Evolutionary conservation across 2,113 vertebrate genomes (phyloP).

Genomic region (Phodopus roborovskii): DNA sequence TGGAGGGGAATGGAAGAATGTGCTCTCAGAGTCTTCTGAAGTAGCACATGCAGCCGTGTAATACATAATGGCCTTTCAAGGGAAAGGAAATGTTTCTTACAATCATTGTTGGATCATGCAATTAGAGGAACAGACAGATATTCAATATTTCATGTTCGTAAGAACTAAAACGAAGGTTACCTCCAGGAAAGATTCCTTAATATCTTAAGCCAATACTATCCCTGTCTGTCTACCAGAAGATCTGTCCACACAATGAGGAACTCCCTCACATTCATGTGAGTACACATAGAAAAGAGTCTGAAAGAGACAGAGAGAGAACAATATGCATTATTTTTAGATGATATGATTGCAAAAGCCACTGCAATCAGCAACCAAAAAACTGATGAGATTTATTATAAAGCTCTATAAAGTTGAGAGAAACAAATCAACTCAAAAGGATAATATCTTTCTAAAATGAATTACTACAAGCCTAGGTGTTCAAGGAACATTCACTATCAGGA

Average conservation of each 20-base stretch:
- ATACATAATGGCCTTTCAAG: neutral
- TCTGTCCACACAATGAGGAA: neutral
- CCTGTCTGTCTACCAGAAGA: neutral
- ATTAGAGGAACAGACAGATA: conserved; percentile 17
- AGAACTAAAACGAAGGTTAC: neutral
- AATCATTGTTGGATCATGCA: neutral
- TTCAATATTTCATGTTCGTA: neutral
- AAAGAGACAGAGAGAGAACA: neutral
- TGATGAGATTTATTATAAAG: neutral
- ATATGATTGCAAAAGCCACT: neutral
- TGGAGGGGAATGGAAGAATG: neutral
- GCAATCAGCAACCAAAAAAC: neutral
- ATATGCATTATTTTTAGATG: neutral
- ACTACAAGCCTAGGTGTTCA: neutral
- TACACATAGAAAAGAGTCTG: neutral
- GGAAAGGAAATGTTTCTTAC: neutral
- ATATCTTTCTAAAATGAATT: neutral
- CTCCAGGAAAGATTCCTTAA: neutral
- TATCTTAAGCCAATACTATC: neutral
- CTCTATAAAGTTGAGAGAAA: neutral
- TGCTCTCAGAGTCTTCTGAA: conserved; percentile 58
- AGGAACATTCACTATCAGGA: neutral
- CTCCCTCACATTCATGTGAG: no score
- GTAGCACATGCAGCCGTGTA: neutral
- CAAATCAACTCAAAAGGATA: neutral